Evolutionary conservation across 2,113 vertebrate species (phyloP).

Genomic region (Campylomormyrus numenius): DNA sequence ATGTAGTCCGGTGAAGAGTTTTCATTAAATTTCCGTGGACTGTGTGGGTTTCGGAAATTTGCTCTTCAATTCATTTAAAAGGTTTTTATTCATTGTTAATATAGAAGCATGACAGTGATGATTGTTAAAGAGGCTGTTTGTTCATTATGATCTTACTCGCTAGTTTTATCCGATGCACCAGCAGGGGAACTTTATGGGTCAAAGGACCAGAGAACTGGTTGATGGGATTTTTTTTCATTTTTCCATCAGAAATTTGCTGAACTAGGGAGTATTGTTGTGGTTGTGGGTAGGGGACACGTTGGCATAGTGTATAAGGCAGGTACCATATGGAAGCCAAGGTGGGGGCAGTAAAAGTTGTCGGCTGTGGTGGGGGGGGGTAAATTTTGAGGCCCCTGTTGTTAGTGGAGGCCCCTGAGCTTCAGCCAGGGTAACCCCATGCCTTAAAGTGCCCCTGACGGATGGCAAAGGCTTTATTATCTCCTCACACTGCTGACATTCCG

Average conservation of each 20-base stretch:
- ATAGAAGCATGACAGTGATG: neutral
- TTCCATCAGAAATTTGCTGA: neutral
- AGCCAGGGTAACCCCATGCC: neutral
- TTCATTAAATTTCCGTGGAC: neutral
- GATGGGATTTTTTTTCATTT: no score
- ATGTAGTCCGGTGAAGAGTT: neutral
- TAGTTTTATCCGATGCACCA: neutral
- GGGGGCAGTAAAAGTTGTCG: neutral
- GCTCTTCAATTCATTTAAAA: neutral
- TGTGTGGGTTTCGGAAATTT: neutral
- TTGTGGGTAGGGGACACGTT: neutral
- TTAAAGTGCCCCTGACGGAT: neutral
- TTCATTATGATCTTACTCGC: neutral
- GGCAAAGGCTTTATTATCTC: neutral
- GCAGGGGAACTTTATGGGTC: neutral
- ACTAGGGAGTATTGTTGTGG: neutral
- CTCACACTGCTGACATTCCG: neutral
- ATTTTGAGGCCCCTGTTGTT: neutral
- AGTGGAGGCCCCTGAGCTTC: neutral
- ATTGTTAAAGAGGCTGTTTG: neutral
- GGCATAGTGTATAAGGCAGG: neutral
- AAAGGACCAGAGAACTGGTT: neutral
- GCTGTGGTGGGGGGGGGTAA: neutral
- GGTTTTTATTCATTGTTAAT: neutral
- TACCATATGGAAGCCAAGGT: neutral